Evolutionary conservation across 1,140 invertebrate genomes (phyloP).

Genomic region (honey bee (Apis mellifera)): Amel_HAv3.1 CM009932.2:5596001-5596500

Average conservation of each 20-base stretch:
- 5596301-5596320: not conserved
- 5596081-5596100: constrained; percentile 1
- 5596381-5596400: constrained; percentile 18
- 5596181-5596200: not conserved
- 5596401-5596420: not conserved
- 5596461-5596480: too few relatives aligned
- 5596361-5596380: constrained; percentile 3
- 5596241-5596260: constrained; percentile 4
- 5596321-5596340: constrained; percentile 29
- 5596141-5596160: not conserved
- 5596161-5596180: not conserved
- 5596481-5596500: too few relatives aligned
- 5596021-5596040: not conserved
- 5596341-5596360: constrained; percentile 15
- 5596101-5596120: not conserved
- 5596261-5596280: not conserved
- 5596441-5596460: not conserved
- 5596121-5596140: not conserved
- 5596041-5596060: not conserved
- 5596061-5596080: not conserved
- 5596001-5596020: not conserved
- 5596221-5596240: not conserved
- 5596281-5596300: not conserved
- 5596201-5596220: not conserved
- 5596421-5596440: not conserved